Evolutionary conservation across 2,113 vertebrate genomes (phyloP).

Genomic region (Stomatorhinus ivindoensis): DNA sequence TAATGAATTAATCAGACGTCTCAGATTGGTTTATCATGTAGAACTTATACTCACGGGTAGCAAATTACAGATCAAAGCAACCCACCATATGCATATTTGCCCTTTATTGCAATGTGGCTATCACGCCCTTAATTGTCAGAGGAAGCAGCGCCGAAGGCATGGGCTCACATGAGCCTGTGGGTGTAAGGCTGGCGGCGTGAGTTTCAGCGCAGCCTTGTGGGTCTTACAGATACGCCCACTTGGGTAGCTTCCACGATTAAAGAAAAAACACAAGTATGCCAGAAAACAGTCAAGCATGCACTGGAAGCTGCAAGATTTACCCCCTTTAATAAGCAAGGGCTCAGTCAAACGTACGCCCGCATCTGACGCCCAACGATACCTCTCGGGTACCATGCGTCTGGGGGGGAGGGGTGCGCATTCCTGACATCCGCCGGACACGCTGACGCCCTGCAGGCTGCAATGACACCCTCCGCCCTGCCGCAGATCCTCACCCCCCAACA

Average conservation of each 20-base stretch:
- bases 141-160: neutral
- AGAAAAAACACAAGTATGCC: neutral
- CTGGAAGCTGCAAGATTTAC: neutral
- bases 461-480: constrained; percentile 30
- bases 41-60: neutral
- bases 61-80: neutral
- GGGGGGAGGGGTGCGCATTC: neutral
- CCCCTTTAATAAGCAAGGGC: neutral
- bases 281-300: neutral
- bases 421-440: constrained; percentile 53
- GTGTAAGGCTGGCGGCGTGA: neutral
- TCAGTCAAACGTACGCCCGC: constrained; percentile 44
- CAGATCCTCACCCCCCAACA: constrained; percentile 26
- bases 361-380: constrained; percentile 31
- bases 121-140: neutral
- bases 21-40: neutral
- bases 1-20: neutral
- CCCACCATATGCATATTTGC: neutral
- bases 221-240: constrained; percentile 66
- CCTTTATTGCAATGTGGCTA: neutral
- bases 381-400: constrained; percentile 2
- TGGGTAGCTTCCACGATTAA: constrained; percentile 19
- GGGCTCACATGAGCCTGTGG: neutral
- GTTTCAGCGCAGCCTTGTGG: constrained; percentile 34
- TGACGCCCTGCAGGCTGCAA: constrained; percentile 48